Base-by-base conservation (phyloP, 2,888 invertebrate species). In the Phyto melanocephala region DNA sequence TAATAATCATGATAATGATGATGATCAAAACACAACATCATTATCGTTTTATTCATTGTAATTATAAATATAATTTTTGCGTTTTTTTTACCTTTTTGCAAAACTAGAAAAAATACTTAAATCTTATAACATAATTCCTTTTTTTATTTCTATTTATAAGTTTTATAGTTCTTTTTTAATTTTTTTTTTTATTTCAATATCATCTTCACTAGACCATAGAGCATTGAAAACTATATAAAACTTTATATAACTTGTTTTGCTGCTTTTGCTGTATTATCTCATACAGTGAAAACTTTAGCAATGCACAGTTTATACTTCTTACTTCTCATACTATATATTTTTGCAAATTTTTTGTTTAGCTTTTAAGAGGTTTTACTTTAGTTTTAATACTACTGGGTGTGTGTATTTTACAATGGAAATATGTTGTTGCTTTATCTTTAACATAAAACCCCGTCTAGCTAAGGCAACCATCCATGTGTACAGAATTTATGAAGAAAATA, bases 131-230 rank as follows among this genome's bases (percentile, higher is more conserved):
- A 28, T 54, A 52, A 52, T 52, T 68, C 33, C 68, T 10, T 56
- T 45, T 63, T 47, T 15, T 62, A n/a, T 24, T 58, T 72, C 22
- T 60, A 42, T 42, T 70, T 70, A 45, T 40, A 62, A 62, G 8
- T 40, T 37, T 67, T 37, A 47, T 28, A 67, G 45, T 42, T 63
- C 45, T 63, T 63, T 45, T 22, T 63, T 28, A 22, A 6, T 15
- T 35, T 35, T 45, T 33, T 37, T 50, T 65, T 54, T 54, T 28
- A 13, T 50, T 72, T 74, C 45, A 71, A 60, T 67, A 52, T 67
- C 83, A 83, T 83, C 81, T 80, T 80, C 84, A 83, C 79, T 81
- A 84, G 85, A 85, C 85, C 85, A 80, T 85, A 76, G 83, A 84
- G 80, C 81, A 62, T 77, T 60, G 35, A 58, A 10, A 33, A 33